These are phyloP conservation scores for Malurus cyaneus DNA, from an alignment of 2,113 vertebrate species.

Conservation along the genomic window DNA sequence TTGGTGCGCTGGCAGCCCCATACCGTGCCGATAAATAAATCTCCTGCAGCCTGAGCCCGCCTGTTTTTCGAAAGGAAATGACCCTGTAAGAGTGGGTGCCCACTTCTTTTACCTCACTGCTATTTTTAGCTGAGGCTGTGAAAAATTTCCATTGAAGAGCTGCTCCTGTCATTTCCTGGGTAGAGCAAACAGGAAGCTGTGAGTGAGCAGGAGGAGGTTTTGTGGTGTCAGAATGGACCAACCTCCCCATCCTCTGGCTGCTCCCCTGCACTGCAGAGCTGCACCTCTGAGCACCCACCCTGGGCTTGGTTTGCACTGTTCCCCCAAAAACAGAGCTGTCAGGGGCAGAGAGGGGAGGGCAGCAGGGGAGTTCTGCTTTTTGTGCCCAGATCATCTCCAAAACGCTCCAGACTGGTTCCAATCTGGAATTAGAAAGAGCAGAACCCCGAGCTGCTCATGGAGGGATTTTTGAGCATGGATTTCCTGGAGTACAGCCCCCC, in stretches of 20 bases:
- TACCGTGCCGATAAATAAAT: conserved; percentile 17
- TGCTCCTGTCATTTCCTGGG: conserved; percentile 74
- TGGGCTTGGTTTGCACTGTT: rapidly evolving
- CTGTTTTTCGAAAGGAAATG: conserved; percentile 52
- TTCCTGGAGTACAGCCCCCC: not conserved
- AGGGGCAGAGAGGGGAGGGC: not conserved
- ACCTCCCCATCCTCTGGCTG: conserved; percentile 65
- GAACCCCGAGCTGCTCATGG: not conserved
- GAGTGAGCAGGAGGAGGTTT: conserved; percentile 14
- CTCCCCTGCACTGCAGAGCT: not conserved
- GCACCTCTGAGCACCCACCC: rapidly evolving
- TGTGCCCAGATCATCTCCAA: too few species aligned
- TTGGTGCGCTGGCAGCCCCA: not conserved
- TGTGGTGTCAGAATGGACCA: not conserved
- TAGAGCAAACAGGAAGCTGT: conserved; percentile 80
- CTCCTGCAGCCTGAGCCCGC: not conserved
- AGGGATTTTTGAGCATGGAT: not conserved
- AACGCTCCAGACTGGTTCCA: not conserved
- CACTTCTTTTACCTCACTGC: conserved; percentile 59
- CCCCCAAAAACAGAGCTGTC: not conserved
- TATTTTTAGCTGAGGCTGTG: conserved; percentile 82
- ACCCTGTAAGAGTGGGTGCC: conserved; percentile 39
- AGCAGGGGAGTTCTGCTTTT: not conserved
- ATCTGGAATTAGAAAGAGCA: not conserved
- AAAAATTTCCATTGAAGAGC: conserved; percentile 84